phyloP scores from a whole-genome alignment of 2,888 invertebrate genomes.

The Biston stratarius region DNA sequence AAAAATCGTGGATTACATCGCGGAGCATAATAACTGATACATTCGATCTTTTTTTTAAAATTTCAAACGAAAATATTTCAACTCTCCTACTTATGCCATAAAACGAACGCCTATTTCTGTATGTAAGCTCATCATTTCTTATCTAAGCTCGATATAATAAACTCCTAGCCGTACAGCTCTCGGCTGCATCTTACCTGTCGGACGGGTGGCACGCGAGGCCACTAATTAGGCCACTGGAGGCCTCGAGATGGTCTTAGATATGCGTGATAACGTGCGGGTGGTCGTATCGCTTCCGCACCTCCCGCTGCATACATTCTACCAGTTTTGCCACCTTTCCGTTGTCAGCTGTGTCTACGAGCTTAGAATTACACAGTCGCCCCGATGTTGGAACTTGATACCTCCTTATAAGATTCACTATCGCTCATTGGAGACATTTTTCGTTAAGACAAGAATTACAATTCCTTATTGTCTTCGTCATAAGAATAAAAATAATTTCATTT shows the following conservation, averaged over 20 bases:
- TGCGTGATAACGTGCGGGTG: conserved; percentile 58
- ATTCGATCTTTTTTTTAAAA: too few species aligned
- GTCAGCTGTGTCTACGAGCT: conserved; percentile 16
- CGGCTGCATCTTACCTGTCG: conserved; percentile 56
- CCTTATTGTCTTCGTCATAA: neutral
- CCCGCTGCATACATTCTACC: conserved; percentile 10
- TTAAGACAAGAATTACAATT: neutral
- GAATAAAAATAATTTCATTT: too few species aligned
- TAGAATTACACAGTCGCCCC: neutral
- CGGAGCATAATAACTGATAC: too few species aligned
- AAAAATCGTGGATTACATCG: too few species aligned
- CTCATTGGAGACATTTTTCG: neutral
- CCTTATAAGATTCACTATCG: conserved; percentile 6
- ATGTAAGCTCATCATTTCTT: conserved; percentile 4
- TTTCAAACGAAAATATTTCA: neutral
- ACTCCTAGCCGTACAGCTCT: conserved; percentile 3
- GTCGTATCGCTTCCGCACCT: conserved; percentile 44
- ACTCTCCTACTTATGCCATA: neutral
- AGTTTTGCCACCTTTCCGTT: conserved; percentile 16
- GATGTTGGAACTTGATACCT: conserved; percentile 10
- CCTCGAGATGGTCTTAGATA: conserved; percentile 45
- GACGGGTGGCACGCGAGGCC: conserved; percentile 62
- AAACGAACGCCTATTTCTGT: neutral
- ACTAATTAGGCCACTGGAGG: conserved; percentile 68
- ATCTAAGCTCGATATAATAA: conserved; percentile 2